Evolutionary conservation across 2,113 vertebrate genomes (phyloP).

Genomic region (Apistogramma diplotaenia): DNA sequence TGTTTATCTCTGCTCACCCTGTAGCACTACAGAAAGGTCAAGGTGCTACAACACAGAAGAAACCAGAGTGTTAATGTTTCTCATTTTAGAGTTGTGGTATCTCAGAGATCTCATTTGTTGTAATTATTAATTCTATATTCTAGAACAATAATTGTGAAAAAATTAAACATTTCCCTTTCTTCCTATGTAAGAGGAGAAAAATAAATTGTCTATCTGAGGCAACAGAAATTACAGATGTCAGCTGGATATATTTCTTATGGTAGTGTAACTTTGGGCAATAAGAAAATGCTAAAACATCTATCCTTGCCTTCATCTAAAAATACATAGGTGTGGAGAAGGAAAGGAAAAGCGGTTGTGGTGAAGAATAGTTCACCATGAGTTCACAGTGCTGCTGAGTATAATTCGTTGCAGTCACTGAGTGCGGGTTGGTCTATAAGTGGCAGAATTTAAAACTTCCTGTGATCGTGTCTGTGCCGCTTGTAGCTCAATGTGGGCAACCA

Average conservation of each 20-base stretch:
- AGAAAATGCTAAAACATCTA: background rate
- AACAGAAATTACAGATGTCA: background rate
- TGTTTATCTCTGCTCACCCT: background rate
- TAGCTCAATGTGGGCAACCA: background rate
- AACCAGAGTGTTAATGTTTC: background rate
- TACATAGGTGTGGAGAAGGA: background rate
- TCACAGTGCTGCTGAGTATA: background rate
- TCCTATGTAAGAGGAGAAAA: background rate
- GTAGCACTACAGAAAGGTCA: background rate
- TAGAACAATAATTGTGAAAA: background rate
- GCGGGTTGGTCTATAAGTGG: background rate
- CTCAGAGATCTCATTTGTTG: background rate
- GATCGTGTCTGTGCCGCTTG: background rate
- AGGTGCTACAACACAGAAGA: background rate
- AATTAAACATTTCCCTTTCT: background rate
- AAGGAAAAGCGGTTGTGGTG: background rate
- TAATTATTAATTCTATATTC: background rate
- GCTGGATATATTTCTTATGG: background rate
- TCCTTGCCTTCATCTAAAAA: too few species aligned
- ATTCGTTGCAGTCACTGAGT: background rate
- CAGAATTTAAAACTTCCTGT: constrained; percentile 5
- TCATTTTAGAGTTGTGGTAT: background rate
- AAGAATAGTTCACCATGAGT: background rate
- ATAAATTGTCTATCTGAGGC: background rate
- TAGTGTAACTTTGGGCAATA: background rate